Evolutionary conservation across 2,797 vertebrate genomes (phyloP), one percentile per base, ranked within the genome.

Genomic region (Sphenopsis melanotis): DNA sequence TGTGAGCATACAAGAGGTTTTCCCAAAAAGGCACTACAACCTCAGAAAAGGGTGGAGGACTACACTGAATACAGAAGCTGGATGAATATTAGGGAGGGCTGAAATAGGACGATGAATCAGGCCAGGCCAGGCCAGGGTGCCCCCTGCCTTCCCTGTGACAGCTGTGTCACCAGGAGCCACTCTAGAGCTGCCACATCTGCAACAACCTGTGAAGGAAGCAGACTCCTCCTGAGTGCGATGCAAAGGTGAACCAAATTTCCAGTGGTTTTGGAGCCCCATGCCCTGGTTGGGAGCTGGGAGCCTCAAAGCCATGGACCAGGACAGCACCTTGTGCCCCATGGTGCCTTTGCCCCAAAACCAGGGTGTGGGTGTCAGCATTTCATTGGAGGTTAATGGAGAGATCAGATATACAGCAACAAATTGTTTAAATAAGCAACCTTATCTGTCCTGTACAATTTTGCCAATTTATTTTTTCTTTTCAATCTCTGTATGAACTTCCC

Each of bases 141-240:
- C 17, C 14, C 37, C 19, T 49, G 30, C 29, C 23, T 57, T 85
- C 47, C 36, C 14, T 3, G 17, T 44, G 59, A 17, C 65, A 80
- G 17, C 61, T 30, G 20, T 65, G 61, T 41, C 57, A 90, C 39
- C n/a, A 52, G 39, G 23, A 89, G 14, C 19, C 71, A 42, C 15
- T 1, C 23, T 36, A 63, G 49, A 14, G 16, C 41, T 68, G 29
- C 30, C 34, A 63, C 17, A 15, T 34, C 52, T 60, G 19, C n/a
- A 16, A 15, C 15, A 0, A 0, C 32, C 20, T n/a, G 24, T 1
- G 4, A 60, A 50, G 50, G 29, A 64, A 72, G 63, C n/a, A 49
- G 41, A 52, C 26, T 41, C 19, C 2, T 50, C 19, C 42, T n/a
- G 36, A 2, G 12, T 49, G 29, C n/a, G 49, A 49, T 0, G 2